Evolutionary conservation across 1,140 invertebrate species (phyloP), one percentile per base, ranked within the genome.

Genomic region (Drosophila sp.): DNA sequence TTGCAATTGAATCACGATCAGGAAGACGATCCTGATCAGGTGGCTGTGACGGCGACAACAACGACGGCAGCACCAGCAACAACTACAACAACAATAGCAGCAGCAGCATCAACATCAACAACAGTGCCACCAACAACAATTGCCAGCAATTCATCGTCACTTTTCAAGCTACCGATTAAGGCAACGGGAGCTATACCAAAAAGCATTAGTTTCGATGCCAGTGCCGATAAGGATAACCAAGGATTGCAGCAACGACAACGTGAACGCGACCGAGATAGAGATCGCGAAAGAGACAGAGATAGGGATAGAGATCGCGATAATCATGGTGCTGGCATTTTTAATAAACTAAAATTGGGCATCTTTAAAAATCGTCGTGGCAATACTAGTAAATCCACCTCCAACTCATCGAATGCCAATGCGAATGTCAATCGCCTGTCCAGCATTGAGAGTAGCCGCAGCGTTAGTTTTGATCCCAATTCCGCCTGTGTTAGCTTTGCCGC

Each of bases 141-240:
- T 10, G 8, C 44, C 41, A 11, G 5, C 41, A 10, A 10, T 54
- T 38, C 6, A 33, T 47, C 6, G 55, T 62, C 41, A 11, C 3
- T 23, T 5, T 56, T 29, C 5, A 96, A 95, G 89, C 69, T 72
- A 17, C 93, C 93, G 0, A 93, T 87, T 10, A 93, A 93, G 10
- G 95, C 96, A 0, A 97, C 96, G 0, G 97, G 96, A 4, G 96
- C 96, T 1, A 98, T 98, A 89, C 96, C 97, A 5, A 98, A 98
- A 92, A 97, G 97, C 79, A 98, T 98, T 73, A 97, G 96, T 85
- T 98, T 98, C 86, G 97, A 98, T 93, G 96, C 97, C 91, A 97
- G 96, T 3, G 96, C 97, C 1, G 96, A 98, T 83, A 95, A 97
- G 72, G 75, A 85, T 29, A 79, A 84, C 23, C 44, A 50, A n/a